phyloP scores from a whole-genome alignment of 2,888 invertebrate genomes.

The Eledone cirrhosa region DNA sequence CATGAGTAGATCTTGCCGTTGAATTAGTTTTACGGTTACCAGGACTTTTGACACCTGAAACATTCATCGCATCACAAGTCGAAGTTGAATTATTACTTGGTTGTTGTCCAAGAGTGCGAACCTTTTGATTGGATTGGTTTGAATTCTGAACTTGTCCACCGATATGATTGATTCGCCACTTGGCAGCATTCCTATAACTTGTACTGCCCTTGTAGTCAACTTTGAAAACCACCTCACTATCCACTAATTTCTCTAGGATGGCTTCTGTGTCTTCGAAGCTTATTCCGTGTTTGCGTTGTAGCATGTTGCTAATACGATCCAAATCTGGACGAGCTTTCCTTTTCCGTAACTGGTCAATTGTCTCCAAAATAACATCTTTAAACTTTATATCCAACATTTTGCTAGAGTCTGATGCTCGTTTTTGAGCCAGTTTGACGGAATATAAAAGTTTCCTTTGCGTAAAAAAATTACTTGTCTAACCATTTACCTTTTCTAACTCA shows the following conservation, averaged over 20 bases:
- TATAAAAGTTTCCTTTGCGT: too few relatives aligned
- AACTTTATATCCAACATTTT: conserved; percentile 48
- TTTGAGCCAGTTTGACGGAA: too few relatives aligned
- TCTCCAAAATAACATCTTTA: conserved; percentile 81
- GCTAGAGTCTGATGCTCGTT: too few relatives aligned
- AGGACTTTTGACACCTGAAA: too few relatives aligned
- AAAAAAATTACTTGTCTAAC: too few relatives aligned
- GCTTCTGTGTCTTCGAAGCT: conserved; percentile 71
- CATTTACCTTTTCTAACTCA: too few relatives aligned
- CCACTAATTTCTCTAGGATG: conserved; percentile 79
- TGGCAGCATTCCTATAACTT: conserved; percentile 84
- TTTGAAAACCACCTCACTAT: conserved; percentile 79
- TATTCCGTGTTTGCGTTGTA: conserved; percentile 79
- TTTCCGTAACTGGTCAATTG: conserved; percentile 83
- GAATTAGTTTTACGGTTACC: too few relatives aligned
- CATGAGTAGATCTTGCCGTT: too few relatives aligned
- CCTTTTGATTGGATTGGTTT: conserved; percentile 11
- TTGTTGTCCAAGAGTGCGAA: not conserved
- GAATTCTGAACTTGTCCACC: not conserved
- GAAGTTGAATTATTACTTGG: too few relatives aligned
- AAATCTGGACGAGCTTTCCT: conserved; percentile 86
- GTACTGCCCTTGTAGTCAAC: conserved; percentile 88
- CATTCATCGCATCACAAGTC: too few relatives aligned
- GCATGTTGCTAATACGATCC: conserved; percentile 83
- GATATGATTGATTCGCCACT: conserved; percentile 72